phyloP scores from a whole-genome alignment of 2,888 invertebrate species.

The Molanna angustata region DNA sequence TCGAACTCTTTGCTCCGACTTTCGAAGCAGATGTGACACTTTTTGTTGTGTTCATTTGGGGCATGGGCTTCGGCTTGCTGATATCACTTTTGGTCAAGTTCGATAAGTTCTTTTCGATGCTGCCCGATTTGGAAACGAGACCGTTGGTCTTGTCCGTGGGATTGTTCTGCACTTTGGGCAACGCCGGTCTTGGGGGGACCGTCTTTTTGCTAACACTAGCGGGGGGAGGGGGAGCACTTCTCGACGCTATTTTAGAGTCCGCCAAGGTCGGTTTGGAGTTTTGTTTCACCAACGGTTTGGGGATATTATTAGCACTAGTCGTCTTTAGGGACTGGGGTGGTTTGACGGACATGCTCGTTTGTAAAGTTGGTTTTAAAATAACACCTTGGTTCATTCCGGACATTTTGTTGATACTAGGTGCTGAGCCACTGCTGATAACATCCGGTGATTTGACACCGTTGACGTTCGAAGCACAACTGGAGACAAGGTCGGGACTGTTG shows the following conservation, averaged over 20 bases:
- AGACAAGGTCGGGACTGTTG: conserved; percentile 72
- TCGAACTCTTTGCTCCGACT: conserved; percentile 48
- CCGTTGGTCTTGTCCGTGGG: conserved; percentile 27
- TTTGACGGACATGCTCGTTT: conserved; percentile 49
- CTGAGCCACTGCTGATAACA: conserved; percentile 53
- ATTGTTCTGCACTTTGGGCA: conserved; percentile 31
- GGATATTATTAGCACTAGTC: conserved; percentile 30
- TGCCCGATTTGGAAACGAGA: conserved; percentile 25
- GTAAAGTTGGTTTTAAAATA: conserved; percentile 37
- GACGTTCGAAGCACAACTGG: conserved; percentile 58
- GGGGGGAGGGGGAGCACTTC: conserved; percentile 34
- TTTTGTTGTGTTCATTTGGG: conserved; percentile 41
- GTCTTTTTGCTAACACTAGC: conserved; percentile 41
- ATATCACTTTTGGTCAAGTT: conserved; percentile 14
- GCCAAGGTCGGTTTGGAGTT: conserved; percentile 38
- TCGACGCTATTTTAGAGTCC: conserved; percentile 19
- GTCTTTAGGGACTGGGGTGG: conserved; percentile 45
- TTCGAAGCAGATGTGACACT: conserved; percentile 5
- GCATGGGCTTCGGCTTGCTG: conserved; percentile 38
- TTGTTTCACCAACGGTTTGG: conserved; percentile 43
- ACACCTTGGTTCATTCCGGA: conserved; percentile 34
- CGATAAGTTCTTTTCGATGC: conserved; percentile 27
- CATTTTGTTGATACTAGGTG: conserved; percentile 40
- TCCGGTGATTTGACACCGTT: conserved; percentile 60
- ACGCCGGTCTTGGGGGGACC: conserved; percentile 33